Evolutionary conservation across 1,140 invertebrate species (phyloP).

Genomic region (Carcinoscorpius rotundicauda): DNA sequence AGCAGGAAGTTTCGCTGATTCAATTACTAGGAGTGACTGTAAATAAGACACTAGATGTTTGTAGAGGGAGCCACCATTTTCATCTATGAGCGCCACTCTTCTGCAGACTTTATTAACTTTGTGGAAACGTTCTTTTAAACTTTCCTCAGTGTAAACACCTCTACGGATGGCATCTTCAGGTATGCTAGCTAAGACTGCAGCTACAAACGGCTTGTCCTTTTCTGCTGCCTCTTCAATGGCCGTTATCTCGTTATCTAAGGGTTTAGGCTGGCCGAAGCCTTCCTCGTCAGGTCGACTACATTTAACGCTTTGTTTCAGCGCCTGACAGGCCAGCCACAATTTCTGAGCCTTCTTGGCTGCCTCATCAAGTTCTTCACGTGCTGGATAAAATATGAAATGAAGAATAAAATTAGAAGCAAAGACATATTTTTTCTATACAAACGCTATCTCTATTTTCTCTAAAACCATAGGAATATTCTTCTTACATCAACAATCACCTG

Average conservation of each 20-base stretch:
- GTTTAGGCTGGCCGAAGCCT: conserved; percentile 43
- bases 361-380: conserved; percentile 61
- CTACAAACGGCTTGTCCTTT: conserved; percentile 27
- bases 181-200: conserved; percentile 40
- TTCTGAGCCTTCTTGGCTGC: conserved; percentile 66
- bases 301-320: conserved; percentile 36
- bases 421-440: no score
- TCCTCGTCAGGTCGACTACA: conserved; percentile 30
- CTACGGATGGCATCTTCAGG: conserved; percentile 57
- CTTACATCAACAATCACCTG: no score
- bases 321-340: conserved; percentile 83
- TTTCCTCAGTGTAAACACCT: conserved; percentile 75
- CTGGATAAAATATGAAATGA: conserved; percentile 35
- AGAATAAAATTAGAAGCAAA: neutral
- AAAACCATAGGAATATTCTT: no score
- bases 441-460: no score
- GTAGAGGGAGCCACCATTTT: conserved; percentile 54
- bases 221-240: conserved; percentile 53
- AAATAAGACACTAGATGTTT: conserved; percentile 78
- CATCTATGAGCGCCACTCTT: conserved; percentile 68
- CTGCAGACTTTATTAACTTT: conserved; percentile 46
- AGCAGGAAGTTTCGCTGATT: conserved; percentile 34
- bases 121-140: conserved; percentile 67
- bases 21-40: conserved; percentile 47
- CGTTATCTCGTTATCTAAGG: conserved; percentile 58